Evolutionary conservation across 2,888 invertebrate genomes (phyloP), one percentile per base, ranked within the genome.

Genomic region (Laspeyria flexula): DNA sequence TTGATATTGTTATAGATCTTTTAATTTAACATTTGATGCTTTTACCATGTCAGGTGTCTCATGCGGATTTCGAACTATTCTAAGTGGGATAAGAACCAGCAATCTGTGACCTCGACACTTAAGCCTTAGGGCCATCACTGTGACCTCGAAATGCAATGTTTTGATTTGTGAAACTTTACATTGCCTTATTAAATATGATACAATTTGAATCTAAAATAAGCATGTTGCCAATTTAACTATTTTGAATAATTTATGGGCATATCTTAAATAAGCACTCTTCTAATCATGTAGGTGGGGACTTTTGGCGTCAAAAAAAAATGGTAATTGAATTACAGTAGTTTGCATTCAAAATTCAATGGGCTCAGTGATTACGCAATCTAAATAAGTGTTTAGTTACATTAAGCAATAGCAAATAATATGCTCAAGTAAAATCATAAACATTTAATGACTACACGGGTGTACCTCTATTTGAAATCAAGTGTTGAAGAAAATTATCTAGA

Each of bases 331-430:
- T 34, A 34, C n/a, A n/a, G n/a, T n/a, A n/a, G 18, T 18, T 15
- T 15, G 13, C 16, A 34, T 27, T 18, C n/a, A 15, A 27, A 27
- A 46, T 45, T 43, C 25, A 38, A 33, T 34, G 35, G 41, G 54
- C 46, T 46, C 21, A 29, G 43, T 18, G 25, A 27, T 51, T 54
- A 33, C 39, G 35, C 40, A 33, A 52, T 27, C 15, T 12, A 15
- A 37, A 50, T 38, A 30, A 39, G 43, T 31, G 35, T 51, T 62
- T 59, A 40, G 31, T 44, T 50, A 53, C 33, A 42, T 60, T 56
- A 46, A 43, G 65, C 61, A 60, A 64, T 29, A n/a, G n/a, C n/a
- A n/a, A n/a, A n/a, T n/a, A n/a, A n/a, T n/a, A n/a, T n/a, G n/a
- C n/a, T n/a, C n/a, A n/a, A n/a, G n/a, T n/a, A n/a, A n/a, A n/a